Percentiles rank a stretch among this genome's conserved stretches.
phyloP scores from a whole-genome alignment of 1,140 invertebrate genomes.

The Chymomyza costata region DNA sequence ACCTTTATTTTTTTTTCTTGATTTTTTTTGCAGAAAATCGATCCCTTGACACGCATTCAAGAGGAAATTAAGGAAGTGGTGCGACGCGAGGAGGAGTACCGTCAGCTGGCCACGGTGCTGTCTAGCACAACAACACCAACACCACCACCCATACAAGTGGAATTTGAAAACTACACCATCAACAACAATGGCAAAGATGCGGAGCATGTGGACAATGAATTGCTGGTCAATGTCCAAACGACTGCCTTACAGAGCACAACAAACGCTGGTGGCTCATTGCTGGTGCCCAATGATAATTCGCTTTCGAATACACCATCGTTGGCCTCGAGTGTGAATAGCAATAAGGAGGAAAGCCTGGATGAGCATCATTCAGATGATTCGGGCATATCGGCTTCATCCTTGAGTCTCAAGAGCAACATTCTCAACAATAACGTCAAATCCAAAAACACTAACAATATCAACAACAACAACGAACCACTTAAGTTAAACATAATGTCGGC shows the following conservation, averaged over 20 bases:
- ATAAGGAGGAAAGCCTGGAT: slow-evolving; percentile 66
- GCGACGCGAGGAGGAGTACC: slow-evolving; percentile 81
- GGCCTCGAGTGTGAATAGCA: slow-evolving; percentile 56
- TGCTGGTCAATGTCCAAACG: slow-evolving; percentile 52
- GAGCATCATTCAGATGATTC: slow-evolving; percentile 71
- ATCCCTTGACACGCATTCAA: slow-evolving; percentile 80
- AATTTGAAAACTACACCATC: slow-evolving; percentile 64
- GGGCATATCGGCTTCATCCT: slow-evolving; percentile 65
- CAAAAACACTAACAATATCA: slow-evolving; percentile 10
- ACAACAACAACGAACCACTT: slow-evolving; percentile 15
- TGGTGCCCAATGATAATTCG: slow-evolving; percentile 51
- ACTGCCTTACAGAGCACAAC: slow-evolving; percentile 25
- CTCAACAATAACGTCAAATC: slow-evolving; percentile 18
- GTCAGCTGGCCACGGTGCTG: slow-evolving; percentile 77
- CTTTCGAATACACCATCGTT: slow-evolving; percentile 51
- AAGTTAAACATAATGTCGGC: slow-evolving; percentile 46
- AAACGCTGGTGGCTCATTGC: slow-evolving; percentile 13
- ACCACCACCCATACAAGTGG: slow-evolving; percentile 24
- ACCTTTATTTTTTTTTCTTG: no score
- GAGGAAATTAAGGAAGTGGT: slow-evolving; percentile 83
- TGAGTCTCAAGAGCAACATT: slow-evolving; percentile 32
- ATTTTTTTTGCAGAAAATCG: slow-evolving; percentile 77
- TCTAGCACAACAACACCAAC: slow-evolving; percentile 59
- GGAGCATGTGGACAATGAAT: slow-evolving; percentile 21
- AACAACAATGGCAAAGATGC: slow-evolving; percentile 21